Conservation (phyloP, 2,888 invertebrate species). For the Ectemnius cavifrons region DNA sequence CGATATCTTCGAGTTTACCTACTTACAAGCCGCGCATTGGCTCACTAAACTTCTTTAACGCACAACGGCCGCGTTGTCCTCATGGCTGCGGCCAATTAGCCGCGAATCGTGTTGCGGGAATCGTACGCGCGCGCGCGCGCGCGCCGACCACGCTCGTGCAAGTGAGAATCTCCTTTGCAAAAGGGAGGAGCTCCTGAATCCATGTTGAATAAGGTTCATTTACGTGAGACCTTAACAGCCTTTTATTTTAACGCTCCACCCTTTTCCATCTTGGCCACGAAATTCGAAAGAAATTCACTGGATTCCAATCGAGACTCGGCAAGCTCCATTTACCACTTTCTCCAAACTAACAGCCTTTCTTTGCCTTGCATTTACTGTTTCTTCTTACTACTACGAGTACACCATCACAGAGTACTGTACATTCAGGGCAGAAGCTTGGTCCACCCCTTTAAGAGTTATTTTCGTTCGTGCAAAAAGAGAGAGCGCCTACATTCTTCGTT, state of each 20-base stretch:
- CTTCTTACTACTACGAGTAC: no score
- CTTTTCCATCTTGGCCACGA: constrained; percentile 16
- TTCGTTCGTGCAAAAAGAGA: no score
- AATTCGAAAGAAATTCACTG: constrained; percentile 29
- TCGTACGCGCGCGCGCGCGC: no score
- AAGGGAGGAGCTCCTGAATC: no score
- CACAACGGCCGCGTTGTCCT: constrained; percentile 68
- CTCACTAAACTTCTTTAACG: constrained; percentile 64
- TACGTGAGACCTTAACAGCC: constrained; percentile 43
- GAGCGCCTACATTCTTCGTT: no score
- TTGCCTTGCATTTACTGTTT: no score
- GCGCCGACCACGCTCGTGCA: constrained; percentile 24
- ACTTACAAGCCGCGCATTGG: constrained; percentile 50
- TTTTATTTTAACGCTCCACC: constrained; percentile 21
- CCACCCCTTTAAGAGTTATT: no score
- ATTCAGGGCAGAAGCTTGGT: no score
- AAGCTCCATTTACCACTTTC: not conserved
- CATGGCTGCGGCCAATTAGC: constrained; percentile 70
- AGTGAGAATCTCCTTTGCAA: constrained; percentile 10
- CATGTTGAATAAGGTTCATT: constrained; percentile 63
- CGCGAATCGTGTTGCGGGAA: constrained; percentile 63
- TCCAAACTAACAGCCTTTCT: not conserved
- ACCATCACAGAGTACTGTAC: no score
- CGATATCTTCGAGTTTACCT: constrained; percentile 49
- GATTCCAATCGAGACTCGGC: not conserved